These are phyloP conservation scores for Pilophorus perplexus DNA, from an alignment of 2,888 invertebrate species.

Conservation along the genomic window DNA sequence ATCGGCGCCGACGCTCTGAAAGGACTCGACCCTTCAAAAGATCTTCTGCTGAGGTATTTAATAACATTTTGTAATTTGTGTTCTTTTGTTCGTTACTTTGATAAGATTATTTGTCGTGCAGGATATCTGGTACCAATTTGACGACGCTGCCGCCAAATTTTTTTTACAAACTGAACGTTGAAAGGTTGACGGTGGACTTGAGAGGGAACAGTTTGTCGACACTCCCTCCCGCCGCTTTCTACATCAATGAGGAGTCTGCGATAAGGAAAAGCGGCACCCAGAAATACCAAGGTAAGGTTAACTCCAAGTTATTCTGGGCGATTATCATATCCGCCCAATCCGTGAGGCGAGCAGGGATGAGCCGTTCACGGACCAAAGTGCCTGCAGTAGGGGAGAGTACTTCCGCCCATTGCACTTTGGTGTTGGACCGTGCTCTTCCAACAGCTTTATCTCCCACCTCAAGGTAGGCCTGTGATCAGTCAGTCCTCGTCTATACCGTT, in stretches of 20 bases:
- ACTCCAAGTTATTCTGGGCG: too few relatives aligned
- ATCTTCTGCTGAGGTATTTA: constrained; percentile 24
- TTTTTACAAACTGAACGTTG: constrained; percentile 31
- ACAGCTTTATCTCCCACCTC: too few relatives aligned
- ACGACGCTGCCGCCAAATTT: constrained; percentile 41
- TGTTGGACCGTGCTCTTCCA: too few relatives aligned
- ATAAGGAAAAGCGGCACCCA: constrained; percentile 37
- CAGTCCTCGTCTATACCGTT: too few relatives aligned
- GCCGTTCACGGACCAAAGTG: too few relatives aligned
- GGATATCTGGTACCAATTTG: constrained; percentile 42
- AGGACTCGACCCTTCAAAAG: constrained; percentile 26
- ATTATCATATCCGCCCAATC: too few relatives aligned
- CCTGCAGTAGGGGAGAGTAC: too few relatives aligned
- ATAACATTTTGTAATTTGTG: too few relatives aligned
- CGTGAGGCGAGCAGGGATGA: too few relatives aligned
- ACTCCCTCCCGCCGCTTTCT: constrained; percentile 12
- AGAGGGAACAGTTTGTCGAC: constrained; percentile 73
- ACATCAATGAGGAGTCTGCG: constrained; percentile 32
- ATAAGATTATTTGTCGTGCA: background rate
- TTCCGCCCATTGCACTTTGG: too few relatives aligned
- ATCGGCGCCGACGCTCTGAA: constrained; percentile 28
- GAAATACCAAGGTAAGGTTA: constrained; percentile 34
- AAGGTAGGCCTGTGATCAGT: too few relatives aligned
- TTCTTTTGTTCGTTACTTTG: constrained; percentile 5
- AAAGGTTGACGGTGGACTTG: constrained; percentile 70